phyloP scores from a whole-genome alignment of 1,140 invertebrate genomes.

The Bacillus rossius region DNA sequence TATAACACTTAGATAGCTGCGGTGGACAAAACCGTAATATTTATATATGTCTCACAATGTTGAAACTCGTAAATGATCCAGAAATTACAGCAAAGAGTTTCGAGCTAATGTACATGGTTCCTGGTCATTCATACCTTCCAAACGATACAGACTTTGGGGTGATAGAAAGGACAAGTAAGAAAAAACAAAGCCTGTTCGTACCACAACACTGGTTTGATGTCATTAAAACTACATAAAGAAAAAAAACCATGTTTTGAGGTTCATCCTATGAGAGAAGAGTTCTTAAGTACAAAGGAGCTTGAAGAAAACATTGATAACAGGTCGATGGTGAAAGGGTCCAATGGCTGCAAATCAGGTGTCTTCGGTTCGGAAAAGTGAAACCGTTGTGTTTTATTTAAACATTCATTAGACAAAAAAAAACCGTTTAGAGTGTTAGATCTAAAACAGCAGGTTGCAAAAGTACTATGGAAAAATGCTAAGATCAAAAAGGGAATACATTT shows the following conservation, averaged over 20 bases:
- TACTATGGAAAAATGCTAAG: too few relatives aligned
- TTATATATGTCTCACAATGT: conserved; percentile 25
- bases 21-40: conserved; percentile 32
- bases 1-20: conserved; percentile 30
- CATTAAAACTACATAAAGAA: background rate
- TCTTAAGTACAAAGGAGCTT: conserved; percentile 4
- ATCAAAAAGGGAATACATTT: too few relatives aligned
- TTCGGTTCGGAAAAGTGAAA: conserved; percentile 13
- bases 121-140: conserved; percentile 27
- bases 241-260: conserved; percentile 8
- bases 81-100: conserved; percentile 22
- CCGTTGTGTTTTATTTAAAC: too few relatives aligned
- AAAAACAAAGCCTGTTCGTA: background rate
- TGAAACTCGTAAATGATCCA: conserved; percentile 27
- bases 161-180: conserved; percentile 10
- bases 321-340: background rate
- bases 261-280: conserved; percentile 9
- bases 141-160: conserved; percentile 26
- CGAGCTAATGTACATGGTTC: conserved; percentile 30
- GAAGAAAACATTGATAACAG: conserved; percentile 7
- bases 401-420: too few relatives aligned
- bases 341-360: conserved; percentile 17
- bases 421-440: too few relatives aligned
- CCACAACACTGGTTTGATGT: conserved; percentile 4
- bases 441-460: too few relatives aligned